Base-by-base conservation (phyloP, 2,797 vertebrate genomes). In the Xerus rutilus region DNA sequence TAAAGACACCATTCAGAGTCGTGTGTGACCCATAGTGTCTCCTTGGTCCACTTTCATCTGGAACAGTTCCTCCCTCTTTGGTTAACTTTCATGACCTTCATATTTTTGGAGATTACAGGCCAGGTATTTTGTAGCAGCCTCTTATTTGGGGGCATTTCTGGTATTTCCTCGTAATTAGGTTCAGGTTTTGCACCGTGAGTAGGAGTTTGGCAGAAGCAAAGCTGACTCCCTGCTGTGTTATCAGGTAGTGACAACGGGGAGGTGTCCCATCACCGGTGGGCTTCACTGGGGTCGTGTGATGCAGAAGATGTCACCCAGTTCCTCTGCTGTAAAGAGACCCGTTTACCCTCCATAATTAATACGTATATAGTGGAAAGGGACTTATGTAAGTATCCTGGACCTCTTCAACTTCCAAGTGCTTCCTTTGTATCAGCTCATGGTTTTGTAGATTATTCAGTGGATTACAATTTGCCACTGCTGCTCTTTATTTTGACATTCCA, bases 81-180 rank as follows among this genome's bases (percentile, higher is more conserved):
- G 17, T 81, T 83, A 90, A 64, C 30, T 88, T 78, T 92, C n/a
- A 94, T n/a, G 72, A 64, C 35, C 28, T 84, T 85, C 67, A 45
- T 45, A 35, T 18, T 49, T 88, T 83, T 54, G 18, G 93, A 77
- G 70, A 49, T 91, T 54, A 14, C 3, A 45, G 35, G 8, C 9
- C 79, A 84, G 7, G 18, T 76, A 7, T 67, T 82, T n/a, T 81
- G 2, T 28, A 23, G 32, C 4, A 2, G 47, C 28, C 73, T 21
- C 54, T 93, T 69, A 28, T 62, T 47, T 59, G 69, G 54, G 54
- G 23, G 11, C 3, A 0, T 23, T 1, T n/a, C 59, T 73, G 12
- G 10, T 82, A 74, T 7, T 90, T 73, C 43, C 72, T 73, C 11
- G 3, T 72, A 35, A 65, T 62, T 62, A 79, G 32, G 52, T 20